Evolutionary conservation across 1,140 invertebrate species (phyloP).

Genomic region (Nymphalis io): DNA sequence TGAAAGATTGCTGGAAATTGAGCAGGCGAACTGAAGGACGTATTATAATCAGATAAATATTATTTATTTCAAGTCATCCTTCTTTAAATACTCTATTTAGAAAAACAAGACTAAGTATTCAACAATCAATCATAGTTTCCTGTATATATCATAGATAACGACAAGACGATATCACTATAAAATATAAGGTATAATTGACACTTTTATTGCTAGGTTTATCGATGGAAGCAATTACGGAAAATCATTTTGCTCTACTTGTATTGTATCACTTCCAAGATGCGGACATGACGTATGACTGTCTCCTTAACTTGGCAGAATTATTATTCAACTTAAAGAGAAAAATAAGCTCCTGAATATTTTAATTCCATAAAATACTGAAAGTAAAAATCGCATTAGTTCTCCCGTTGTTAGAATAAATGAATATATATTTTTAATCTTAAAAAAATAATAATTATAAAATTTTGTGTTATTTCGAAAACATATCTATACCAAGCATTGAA

Average conservation of each 20-base stretch:
- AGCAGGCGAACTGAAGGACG: too few relatives aligned
- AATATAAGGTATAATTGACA: slow-evolving; percentile 29
- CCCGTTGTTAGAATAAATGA: too few relatives aligned
- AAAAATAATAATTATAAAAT: too few relatives aligned
- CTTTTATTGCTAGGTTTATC: slow-evolving; percentile 24
- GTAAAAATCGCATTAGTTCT: too few relatives aligned
- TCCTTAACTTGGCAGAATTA: background rate
- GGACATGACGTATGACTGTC: background rate
- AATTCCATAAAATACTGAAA: too few relatives aligned
- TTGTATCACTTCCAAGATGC: background rate
- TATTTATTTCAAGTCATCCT: too few relatives aligned
- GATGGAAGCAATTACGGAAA: slow-evolving; percentile 14
- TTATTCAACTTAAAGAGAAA: background rate
- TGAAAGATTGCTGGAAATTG: too few relatives aligned
- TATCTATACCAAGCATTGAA: too few relatives aligned
- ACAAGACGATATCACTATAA: slow-evolving; percentile 23
- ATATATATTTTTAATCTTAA: too few relatives aligned
- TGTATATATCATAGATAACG: slow-evolving; percentile 7
- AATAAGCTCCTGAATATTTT: background rate
- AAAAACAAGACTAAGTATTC: slow-evolving; percentile 8
- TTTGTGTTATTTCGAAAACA: too few relatives aligned
- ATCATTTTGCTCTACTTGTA: slow-evolving; percentile 4
- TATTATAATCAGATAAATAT: too few relatives aligned
- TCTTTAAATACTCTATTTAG: background rate
- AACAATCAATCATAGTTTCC: slow-evolving; percentile 19